These are phyloP conservation scores for Muricea muricata DNA, from an alignment of 92 coral and sea anemone genomes.

Conservation along the genomic window DNA sequence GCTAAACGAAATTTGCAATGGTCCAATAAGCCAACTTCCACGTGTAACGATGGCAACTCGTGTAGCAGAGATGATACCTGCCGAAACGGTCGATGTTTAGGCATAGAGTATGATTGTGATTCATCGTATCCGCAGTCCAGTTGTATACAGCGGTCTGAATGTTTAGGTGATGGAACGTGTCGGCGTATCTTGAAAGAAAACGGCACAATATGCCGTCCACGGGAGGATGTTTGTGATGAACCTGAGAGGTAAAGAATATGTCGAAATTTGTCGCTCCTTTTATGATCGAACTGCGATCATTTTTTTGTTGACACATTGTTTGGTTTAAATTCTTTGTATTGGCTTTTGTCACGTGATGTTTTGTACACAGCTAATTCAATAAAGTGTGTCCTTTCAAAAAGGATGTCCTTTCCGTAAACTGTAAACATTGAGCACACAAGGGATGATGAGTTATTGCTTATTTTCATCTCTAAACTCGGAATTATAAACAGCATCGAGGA, in stretches of 20 bases:
- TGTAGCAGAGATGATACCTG: slow-evolving; percentile 81
- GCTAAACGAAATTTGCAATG: slow-evolving; percentile 65
- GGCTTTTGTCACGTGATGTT: no score
- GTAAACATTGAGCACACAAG: no score
- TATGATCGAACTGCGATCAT: no score
- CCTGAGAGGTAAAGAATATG: slow-evolving; percentile 76
- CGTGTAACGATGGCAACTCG: slow-evolving; percentile 74
- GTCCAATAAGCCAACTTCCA: slow-evolving; percentile 70
- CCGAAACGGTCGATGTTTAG: slow-evolving; percentile 64
- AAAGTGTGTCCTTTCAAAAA: no score
- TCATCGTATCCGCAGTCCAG: slow-evolving; percentile 64
- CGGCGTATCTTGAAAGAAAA: slow-evolving; percentile 58
- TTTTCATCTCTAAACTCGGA: no score
- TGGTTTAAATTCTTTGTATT: no score
- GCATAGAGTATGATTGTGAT: slow-evolving; percentile 72
- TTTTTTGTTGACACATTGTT: no score
- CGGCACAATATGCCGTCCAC: slow-evolving; percentile 83
- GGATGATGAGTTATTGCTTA: no score
- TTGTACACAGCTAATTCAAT: no score
- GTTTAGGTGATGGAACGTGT: slow-evolving; percentile 79
- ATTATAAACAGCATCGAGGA: no score
- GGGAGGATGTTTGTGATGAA: slow-evolving; percentile 77
- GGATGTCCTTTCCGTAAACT: no score
- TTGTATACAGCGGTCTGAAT: slow-evolving; percentile 74
- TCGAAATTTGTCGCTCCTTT: no score